These are phyloP conservation scores for Nemoura dubitans DNA, from an alignment of 2,888 invertebrate genomes.

Conservation along the genomic window DNA sequence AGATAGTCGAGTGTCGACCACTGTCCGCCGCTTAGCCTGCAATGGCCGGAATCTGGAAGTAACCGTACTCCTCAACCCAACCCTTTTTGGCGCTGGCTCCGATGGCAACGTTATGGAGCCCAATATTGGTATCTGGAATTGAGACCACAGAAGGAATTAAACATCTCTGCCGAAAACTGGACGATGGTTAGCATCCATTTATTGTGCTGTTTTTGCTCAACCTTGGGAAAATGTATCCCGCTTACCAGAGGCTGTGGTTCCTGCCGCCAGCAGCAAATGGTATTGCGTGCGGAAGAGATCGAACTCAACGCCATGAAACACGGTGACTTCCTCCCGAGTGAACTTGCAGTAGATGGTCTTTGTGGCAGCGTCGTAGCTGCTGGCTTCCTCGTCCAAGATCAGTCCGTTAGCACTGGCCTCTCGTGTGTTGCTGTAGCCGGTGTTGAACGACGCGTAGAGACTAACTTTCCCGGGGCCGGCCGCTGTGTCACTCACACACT, in stretches of 20 bases:
- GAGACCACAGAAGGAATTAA: too few species aligned
- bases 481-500: constrained; percentile 71
- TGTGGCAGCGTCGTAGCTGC: background rate
- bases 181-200: too few species aligned
- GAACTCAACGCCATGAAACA: constrained; percentile 70
- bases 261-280: constrained; percentile 75
- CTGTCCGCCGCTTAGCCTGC: background rate
- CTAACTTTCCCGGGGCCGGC: constrained; percentile 58
- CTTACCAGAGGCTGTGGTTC: background rate
- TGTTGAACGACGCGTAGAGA: constrained; percentile 69
- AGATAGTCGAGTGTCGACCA: too few species aligned
- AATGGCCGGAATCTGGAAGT: background rate
- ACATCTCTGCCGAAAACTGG: too few species aligned
- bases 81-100: background rate
- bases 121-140: background rate
- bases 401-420: background rate
- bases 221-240: too few species aligned
- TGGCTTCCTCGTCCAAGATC: background rate
- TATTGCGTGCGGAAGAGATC: constrained; percentile 76
- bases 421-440: background rate
- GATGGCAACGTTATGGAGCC: background rate
- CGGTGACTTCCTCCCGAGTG: constrained; percentile 70
- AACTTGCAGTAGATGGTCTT: constrained; percentile 72
- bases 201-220: too few species aligned
- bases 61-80: background rate